Evolutionary conservation across 2,888 invertebrate species (phyloP), one percentile per base, ranked within the genome.

Genomic region (Napeogenes inachia): DNA sequence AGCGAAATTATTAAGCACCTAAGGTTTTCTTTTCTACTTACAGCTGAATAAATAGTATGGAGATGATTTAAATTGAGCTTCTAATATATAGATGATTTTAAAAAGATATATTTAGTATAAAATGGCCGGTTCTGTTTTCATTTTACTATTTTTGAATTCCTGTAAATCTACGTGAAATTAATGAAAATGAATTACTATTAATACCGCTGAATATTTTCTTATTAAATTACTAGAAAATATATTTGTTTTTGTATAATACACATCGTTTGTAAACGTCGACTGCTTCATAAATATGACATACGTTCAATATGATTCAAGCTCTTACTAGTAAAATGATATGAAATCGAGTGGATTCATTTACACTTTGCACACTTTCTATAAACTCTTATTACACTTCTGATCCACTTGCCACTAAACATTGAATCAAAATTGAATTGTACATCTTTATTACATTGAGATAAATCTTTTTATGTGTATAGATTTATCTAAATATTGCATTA

Each of bases 261-360:
- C 68, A 68, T 71, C 63, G 67, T 71, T 72, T 71, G 65, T 70
- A 68, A 68, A 70, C 68, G 57, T 76, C 72, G 71, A 78, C 70
- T 71, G 75, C 72, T 78, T 74, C 71, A 72, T 78, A 77, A 75
- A 77, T 76, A 73, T 76, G 77, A 77, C 67, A 74, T 69, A 62
- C 67, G 64, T 71, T 74, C 71, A 74, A 74, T 72, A 84, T 84
- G 80, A 76, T 85, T 84, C 81, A 87, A 78, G 81, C 78, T 78
- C 78, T 81, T 86, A 85, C 74, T 77, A 86, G 85, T 66, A 78
- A 76, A 73, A 84, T 89, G 89, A 89, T 89, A 89, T 89, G 89
- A 79, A 78, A 73, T 79, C 70, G 71, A 84, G 56, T 54, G 58
- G 59, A 54, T 62, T 59, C 59, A 64, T 67, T 67, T 64, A 67